Percentiles rank a stretch among this genome's conserved stretches.
These are phyloP conservation scores for Meloidogyne exigua DNA, from an alignment of 1,140 invertebrate species.

Conservation along the genomic window DNA sequence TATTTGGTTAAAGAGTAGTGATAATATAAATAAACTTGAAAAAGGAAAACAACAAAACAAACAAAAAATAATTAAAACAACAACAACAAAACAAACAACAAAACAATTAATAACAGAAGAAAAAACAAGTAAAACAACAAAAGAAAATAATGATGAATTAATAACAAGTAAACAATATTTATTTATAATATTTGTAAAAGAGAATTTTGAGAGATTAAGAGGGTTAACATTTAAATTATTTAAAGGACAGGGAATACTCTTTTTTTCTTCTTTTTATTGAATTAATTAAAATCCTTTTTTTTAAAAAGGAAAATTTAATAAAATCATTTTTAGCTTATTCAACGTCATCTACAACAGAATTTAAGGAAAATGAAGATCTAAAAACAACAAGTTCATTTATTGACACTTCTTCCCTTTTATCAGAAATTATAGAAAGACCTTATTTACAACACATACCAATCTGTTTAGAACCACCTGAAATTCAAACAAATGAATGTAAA, in stretches of 20 bases:
- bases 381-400: not conserved
- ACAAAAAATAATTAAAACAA: not conserved
- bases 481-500: slow-evolving; percentile 9
- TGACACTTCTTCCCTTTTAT: not conserved
- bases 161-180: too few relatives aligned
- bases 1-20: slow-evolving; percentile 21
- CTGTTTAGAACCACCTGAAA: not conserved
- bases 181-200: too few relatives aligned
- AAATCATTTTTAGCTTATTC: not conserved
- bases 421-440: not conserved
- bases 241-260: too few relatives aligned
- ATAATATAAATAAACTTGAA: not conserved
- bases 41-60: not conserved
- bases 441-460: slow-evolving; percentile 4
- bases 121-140: not conserved
- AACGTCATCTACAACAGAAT: not conserved
- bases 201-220: too few relatives aligned
- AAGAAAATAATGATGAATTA: not conserved
- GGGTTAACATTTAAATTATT: too few relatives aligned
- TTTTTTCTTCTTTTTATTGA: too few relatives aligned
- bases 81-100: not conserved
- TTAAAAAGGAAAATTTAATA: too few relatives aligned
- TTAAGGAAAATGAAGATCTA: not conserved
- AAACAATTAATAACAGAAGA: not conserved
- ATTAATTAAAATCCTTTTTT: too few relatives aligned